Conservation (phyloP, 2,113 vertebrate species). For the Podilymbus podiceps region DNA sequence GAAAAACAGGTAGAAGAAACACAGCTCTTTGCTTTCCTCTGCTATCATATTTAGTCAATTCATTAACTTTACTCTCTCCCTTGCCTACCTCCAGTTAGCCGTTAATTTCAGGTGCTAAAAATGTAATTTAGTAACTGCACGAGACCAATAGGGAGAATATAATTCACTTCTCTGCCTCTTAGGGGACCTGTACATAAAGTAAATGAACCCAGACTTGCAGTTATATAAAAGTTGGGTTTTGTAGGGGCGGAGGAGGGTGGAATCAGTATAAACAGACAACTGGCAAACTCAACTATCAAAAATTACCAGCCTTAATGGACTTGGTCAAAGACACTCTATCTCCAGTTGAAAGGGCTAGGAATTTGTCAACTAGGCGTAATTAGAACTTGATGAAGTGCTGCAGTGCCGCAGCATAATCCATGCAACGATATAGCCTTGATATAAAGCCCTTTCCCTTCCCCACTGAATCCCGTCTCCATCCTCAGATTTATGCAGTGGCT, state of each 20-base stretch:
- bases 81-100: conserved; percentile 17
- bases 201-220: conserved; percentile 50
- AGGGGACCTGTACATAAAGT: conserved; percentile 16
- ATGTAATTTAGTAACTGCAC: conserved; percentile 57
- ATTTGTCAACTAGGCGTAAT: conserved; percentile 1
- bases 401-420: neutral
- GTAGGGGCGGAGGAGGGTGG: neutral
- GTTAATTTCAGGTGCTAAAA: conserved; percentile 56
- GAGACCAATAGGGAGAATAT: conserved; percentile 33
- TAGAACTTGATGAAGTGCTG: conserved; percentile 11
- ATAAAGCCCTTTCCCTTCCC: neutral
- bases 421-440: neutral
- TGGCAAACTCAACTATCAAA: conserved; percentile 15
- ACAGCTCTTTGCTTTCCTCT: conserved; percentile 1
- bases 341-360: conserved; percentile 11
- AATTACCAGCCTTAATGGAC: neutral
- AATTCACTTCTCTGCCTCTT: conserved; percentile 50
- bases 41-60: conserved; percentile 50
- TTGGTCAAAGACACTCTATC: conserved; percentile 31
- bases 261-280: neutral
- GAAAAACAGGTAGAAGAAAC: neutral
- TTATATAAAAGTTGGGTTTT: conserved; percentile 30
- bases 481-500: neutral
- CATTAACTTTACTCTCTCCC: conserved; percentile 56
- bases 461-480: neutral